These are phyloP conservation scores for Anolis carolinensis DNA, from an alignment of 2,113 vertebrate species.

Conservation along the genomic window DNA sequence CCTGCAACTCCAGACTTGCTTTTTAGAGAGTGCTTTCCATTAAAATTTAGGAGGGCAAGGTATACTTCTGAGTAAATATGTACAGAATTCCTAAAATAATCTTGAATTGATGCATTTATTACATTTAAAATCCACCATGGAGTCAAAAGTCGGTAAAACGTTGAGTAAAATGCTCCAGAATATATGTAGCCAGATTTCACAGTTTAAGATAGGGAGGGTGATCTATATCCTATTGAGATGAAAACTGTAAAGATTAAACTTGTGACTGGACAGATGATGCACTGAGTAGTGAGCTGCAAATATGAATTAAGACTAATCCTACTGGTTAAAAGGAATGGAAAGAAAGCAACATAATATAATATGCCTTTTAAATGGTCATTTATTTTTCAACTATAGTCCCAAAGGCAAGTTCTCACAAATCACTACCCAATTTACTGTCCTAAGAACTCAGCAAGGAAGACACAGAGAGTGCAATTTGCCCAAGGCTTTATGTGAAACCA, in stretches of 20 bases:
- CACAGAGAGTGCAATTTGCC: background rate
- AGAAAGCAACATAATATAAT: background rate
- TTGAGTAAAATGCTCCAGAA: background rate
- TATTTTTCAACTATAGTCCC: background rate
- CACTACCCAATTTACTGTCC: background rate
- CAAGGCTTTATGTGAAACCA: background rate
- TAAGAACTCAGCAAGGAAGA: background rate
- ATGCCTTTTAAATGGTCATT: background rate
- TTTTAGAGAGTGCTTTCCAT: background rate
- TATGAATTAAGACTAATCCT: background rate
- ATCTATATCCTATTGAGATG: background rate
- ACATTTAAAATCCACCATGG: background rate
- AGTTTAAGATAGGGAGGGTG: background rate
- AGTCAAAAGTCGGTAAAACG: background rate
- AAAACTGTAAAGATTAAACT: background rate
- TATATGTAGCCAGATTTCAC: background rate
- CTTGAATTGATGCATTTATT: background rate
- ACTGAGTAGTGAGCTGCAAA: background rate
- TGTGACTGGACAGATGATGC: background rate
- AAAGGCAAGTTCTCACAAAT: background rate
- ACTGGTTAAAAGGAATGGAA: background rate
- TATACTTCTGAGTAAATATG: background rate
- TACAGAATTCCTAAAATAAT: background rate
- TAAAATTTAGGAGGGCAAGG: background rate
- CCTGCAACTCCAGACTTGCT: background rate